Conservation (phyloP, 2,113 vertebrate species). For the Anseranas semipalmata region DNA sequence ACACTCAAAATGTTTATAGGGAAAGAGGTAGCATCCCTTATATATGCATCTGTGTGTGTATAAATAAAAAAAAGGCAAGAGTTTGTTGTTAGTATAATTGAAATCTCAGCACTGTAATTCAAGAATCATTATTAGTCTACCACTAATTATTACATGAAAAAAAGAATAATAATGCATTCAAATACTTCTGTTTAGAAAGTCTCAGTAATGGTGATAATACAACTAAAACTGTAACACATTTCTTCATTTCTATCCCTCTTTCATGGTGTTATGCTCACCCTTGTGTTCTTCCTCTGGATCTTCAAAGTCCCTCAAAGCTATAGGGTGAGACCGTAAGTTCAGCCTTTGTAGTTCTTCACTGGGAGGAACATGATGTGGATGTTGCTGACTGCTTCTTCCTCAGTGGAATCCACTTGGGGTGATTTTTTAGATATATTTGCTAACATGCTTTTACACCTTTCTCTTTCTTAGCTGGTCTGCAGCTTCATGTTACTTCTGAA, state of each 20-base stretch:
- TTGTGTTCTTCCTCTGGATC: neutral
- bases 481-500: neutral
- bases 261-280: neutral
- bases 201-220: neutral
- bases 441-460: neutral
- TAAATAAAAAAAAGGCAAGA: neutral
- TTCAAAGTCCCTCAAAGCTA: neutral
- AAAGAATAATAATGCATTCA: neutral
- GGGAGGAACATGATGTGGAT: neutral
- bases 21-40: neutral
- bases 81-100: neutral
- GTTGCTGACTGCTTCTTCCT: neutral
- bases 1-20: neutral
- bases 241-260: neutral
- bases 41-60: rapidly evolving
- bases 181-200: neutral
- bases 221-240: neutral
- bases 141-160: neutral
- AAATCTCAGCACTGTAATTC: neutral
- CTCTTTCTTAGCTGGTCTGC: neutral
- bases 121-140: neutral
- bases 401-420: neutral
- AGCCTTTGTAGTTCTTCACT: neutral
- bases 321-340: neutral
- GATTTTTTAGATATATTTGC: neutral